These are phyloP conservation scores for Pagrus major DNA, from an alignment of 2,113 vertebrate genomes.

Conservation along the genomic window DNA sequence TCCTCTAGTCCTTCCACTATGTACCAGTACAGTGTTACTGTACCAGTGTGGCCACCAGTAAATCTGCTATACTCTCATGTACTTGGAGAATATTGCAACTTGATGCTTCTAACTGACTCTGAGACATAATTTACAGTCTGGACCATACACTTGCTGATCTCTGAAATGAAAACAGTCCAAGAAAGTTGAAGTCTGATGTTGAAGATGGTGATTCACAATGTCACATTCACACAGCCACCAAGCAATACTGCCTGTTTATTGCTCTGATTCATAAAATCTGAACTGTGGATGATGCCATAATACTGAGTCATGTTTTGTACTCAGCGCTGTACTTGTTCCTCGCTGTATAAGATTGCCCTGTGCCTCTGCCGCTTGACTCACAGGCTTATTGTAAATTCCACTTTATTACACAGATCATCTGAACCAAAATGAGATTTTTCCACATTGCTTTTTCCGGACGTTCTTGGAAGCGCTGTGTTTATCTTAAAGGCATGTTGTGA, in stretches of 20 bases:
- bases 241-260: slow-evolving; percentile 19
- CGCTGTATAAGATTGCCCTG: background rate
- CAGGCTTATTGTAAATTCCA: slow-evolving; percentile 52
- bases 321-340: slow-evolving; percentile 4
- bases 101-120: background rate
- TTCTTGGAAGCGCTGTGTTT: background rate
- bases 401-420: slow-evolving; percentile 63
- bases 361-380: slow-evolving; percentile 29
- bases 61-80: background rate
- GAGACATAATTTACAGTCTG: background rate
- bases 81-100: background rate
- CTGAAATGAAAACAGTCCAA: background rate
- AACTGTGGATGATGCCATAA: background rate
- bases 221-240: background rate
- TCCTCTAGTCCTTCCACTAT: background rate
- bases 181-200: no score
- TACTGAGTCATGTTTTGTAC: slow-evolving; percentile 2
- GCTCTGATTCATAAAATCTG: slow-evolving; percentile 5
- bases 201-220: background rate
- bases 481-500: no score
- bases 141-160: background rate
- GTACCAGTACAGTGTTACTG: background rate
- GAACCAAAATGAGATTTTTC: slow-evolving; percentile 34
- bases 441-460: background rate
- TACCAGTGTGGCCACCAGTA: background rate